phyloP scores from a whole-genome alignment of 2,888 invertebrate species.

The Serripes groenlandicus region DNA sequence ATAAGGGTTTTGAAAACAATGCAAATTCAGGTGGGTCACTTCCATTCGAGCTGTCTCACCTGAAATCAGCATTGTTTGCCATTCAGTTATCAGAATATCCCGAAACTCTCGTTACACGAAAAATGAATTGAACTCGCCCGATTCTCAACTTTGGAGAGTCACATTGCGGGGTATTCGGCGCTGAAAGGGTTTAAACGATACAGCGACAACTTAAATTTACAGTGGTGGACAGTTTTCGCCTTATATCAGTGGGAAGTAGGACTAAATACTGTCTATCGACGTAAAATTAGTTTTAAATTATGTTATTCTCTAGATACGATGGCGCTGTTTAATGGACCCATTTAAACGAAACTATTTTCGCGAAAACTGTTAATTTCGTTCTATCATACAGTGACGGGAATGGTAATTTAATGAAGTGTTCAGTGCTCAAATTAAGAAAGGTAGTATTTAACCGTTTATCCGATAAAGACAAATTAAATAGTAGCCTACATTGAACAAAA shows the following conservation, averaged over 20 bases:
- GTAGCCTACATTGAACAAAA: neutral
- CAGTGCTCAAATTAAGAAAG: neutral
- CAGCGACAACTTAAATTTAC: neutral
- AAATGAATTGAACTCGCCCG: neutral
- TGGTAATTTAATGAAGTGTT: neutral
- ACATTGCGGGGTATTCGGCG: neutral
- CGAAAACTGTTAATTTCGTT: neutral
- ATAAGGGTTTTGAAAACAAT: too few species aligned
- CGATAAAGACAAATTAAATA: neutral
- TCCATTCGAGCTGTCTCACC: too few species aligned
- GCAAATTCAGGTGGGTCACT: too few species aligned
- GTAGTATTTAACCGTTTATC: neutral
- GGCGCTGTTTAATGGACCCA: neutral
- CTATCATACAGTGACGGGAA: neutral
- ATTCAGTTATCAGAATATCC: too few species aligned
- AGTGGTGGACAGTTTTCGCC: neutral
- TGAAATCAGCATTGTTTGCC: too few species aligned
- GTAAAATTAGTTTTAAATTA: constrained; percentile 16
- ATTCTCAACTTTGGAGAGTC: neutral
- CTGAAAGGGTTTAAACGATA: neutral
- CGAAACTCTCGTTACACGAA: neutral
- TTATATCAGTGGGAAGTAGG: neutral
- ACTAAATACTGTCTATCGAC: constrained; percentile 8
- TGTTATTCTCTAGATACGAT: neutral
- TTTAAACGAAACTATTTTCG: neutral